A percentile compares a stretch with the other conserved stretches of the same genome.
These are phyloP conservation scores for Brachionus sp. DNA, from an alignment of 1,140 invertebrate genomes.

Conservation along the genomic window DNA sequence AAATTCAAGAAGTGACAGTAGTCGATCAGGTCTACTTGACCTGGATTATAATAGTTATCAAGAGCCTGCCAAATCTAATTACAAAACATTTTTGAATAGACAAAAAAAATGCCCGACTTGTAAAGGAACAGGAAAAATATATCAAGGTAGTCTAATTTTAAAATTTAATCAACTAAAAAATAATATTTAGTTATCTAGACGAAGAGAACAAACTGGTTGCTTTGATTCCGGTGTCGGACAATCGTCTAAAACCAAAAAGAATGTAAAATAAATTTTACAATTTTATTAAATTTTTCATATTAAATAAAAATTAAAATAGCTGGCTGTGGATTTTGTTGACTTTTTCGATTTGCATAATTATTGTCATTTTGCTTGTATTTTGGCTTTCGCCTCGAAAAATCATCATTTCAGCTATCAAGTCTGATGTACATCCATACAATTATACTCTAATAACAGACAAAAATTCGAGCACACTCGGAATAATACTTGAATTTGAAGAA, in stretches of 20 bases:
- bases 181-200: background rate
- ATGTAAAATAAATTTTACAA: conserved; percentile 7
- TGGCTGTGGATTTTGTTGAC: conserved; percentile 38
- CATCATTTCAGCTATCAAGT: background rate
- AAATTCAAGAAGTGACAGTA: background rate
- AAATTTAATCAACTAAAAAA: background rate
- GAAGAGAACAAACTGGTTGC: conserved; percentile 41
- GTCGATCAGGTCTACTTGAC: background rate
- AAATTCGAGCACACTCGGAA: background rate
- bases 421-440: conserved; percentile 19
- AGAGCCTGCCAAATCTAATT: background rate
- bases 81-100: background rate
- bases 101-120: conserved; percentile 40
- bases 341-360: background rate
- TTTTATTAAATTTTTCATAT: background rate
- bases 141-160: background rate
- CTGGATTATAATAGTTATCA: background rate
- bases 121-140: conserved; percentile 36
- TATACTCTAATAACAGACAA: background rate
- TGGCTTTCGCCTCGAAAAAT: background rate
- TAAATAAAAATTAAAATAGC: background rate
- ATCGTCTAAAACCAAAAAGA: conserved; percentile 32
- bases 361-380: background rate
- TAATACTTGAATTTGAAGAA: conserved; percentile 33
- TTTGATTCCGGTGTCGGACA: conserved; percentile 32